Evolutionary conservation across 2,797 vertebrate species (phyloP).

Genomic region (Brachymystax lenok): DNA sequence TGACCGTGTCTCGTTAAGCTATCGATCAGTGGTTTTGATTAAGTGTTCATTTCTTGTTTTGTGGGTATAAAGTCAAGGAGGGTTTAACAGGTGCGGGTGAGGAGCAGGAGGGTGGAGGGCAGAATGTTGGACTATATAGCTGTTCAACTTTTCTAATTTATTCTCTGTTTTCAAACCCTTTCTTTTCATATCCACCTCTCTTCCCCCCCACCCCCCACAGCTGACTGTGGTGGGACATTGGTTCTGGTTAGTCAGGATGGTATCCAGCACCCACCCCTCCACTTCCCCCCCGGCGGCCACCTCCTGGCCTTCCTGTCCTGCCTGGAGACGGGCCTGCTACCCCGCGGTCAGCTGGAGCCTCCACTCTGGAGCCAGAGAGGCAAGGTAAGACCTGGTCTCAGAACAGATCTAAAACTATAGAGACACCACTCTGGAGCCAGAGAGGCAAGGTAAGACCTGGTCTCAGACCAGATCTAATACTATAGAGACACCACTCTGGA

Average conservation of each 20-base stretch:
- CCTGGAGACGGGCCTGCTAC: constrained; percentile 91
- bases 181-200: no score
- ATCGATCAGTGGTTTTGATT: background rate
- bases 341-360: constrained; percentile 92
- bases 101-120: no score
- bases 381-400: constrained; percentile 77
- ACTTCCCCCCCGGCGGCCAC: constrained; percentile 95
- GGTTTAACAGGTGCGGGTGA: background rate
- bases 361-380: constrained; percentile 96
- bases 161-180: background rate
- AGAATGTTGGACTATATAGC: background rate
- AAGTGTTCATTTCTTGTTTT: constrained; percentile 3
- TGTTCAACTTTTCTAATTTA: background rate
- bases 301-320: constrained; percentile 95
- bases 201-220: constrained; percentile 43
- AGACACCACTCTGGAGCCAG: constrained; percentile 82
- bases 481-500: no score
- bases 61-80: background rate
- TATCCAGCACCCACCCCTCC: constrained; percentile 93
- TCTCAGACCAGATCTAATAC: no score
- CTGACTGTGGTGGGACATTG: constrained; percentile 87
- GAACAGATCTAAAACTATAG: constrained; percentile 38
- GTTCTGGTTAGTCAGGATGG: constrained; percentile 97
- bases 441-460: no score
- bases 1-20: constrained; percentile 1